These are phyloP conservation scores for Allygus modestus DNA, from an alignment of 2,888 invertebrate species.

Conservation along the genomic window DNA sequence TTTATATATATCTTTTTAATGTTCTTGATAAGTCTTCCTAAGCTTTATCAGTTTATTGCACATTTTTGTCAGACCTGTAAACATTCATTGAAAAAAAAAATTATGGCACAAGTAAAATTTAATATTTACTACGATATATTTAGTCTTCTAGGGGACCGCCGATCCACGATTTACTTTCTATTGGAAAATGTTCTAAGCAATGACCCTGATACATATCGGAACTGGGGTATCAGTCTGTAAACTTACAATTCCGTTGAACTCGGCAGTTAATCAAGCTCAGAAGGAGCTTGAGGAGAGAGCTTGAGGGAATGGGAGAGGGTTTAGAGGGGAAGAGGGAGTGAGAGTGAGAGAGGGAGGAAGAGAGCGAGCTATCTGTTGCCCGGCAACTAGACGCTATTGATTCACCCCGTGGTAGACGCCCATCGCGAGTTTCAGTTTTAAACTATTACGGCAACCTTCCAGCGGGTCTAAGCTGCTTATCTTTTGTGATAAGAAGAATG, in stretches of 20 bases:
- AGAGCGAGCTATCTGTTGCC: constrained; percentile 51
- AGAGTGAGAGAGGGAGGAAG: background rate
- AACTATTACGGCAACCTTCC: background rate
- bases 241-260: background rate
- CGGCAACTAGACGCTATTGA: constrained; percentile 61
- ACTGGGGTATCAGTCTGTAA: no score
- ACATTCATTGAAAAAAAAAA: no score
- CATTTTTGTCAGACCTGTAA: no score
- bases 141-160: no score
- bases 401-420: constrained; percentile 46
- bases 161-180: no score
- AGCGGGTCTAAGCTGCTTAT: background rate
- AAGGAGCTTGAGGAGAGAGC: background rate
- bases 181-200: no score
- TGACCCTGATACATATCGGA: no score
- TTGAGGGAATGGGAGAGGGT: background rate
- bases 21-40: no score
- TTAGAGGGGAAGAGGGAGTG: background rate
- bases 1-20: no score
- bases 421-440: constrained; percentile 5
- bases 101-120: no score
- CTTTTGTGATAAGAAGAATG: background rate
- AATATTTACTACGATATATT: no score
- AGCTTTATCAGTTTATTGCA: no score
- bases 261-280: background rate